phyloP scores from a whole-genome alignment of 2,888 invertebrate species.

The Clitarchus hookeri region DNA sequence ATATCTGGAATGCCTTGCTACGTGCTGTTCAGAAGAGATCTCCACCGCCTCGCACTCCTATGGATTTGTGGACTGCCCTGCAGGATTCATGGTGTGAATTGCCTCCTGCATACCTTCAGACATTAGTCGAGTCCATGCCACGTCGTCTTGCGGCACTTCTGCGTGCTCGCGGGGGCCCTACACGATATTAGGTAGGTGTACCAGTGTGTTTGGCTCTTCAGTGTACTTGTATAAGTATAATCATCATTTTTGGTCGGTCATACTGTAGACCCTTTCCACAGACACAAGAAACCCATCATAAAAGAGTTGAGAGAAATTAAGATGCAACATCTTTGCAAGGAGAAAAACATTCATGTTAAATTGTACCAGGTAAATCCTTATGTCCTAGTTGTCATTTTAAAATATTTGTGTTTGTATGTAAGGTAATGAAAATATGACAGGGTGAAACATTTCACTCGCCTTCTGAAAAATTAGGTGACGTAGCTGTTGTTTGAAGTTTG shows the following conservation, averaged over 20 bases:
- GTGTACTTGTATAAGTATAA: background rate
- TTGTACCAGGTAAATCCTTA: conserved; percentile 8
- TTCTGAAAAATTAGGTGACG: too few species aligned
- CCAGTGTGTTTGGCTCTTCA: too few species aligned
- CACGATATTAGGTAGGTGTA: too few species aligned
- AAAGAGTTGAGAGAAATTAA: conserved; percentile 17
- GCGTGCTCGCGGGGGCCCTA: too few species aligned
- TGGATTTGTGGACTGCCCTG: too few species aligned
- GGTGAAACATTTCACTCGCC: background rate
- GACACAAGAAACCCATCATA: background rate
- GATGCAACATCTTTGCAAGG: background rate
- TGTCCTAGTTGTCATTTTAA: conserved; percentile 10
- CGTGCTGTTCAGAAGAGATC: too few species aligned
- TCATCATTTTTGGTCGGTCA: conserved; percentile 12
- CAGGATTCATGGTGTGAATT: too few species aligned
- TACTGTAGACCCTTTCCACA: background rate
- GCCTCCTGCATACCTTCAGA: too few species aligned
- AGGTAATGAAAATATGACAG: background rate
- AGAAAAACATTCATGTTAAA: background rate
- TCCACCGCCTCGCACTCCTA: too few species aligned
- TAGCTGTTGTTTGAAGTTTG: background rate
- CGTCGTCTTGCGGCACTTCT: too few species aligned
- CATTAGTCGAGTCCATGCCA: too few species aligned
- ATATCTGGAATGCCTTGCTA: too few species aligned
- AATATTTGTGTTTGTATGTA: background rate